Evolutionary conservation across 2,113 vertebrate genomes (phyloP), one percentile per base, ranked within the genome.

Genomic region (Phasianus colchicus): DNA sequence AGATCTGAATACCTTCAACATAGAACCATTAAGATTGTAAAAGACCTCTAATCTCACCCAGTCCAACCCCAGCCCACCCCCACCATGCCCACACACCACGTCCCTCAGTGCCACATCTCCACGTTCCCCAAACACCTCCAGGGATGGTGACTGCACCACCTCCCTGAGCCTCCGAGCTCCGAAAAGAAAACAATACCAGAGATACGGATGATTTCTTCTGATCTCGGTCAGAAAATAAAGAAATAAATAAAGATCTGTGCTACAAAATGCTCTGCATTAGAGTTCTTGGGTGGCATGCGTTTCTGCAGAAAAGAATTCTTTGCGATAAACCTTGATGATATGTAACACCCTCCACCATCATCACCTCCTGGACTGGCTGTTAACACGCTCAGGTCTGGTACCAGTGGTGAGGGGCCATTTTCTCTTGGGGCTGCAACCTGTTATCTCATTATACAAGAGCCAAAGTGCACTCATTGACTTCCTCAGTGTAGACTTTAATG

Each of bases 371-470:
- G 65, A 14, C 16, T 83, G 47, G 73, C n/a, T 48, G 2, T 71
- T 79, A 65, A 45, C 0, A 0, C 15, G 43, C 36, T 14, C 25
- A 61, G 60, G 11, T 25, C 36, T 93, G 5, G 15, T 5, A 47
- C n/a, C 38, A 60, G 38, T 1, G 2, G 27, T 15, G 43, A 90
- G 47, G 21, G 20, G 21, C 45, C 22, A 54, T 86, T 16, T 69
- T 17, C 29, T 71, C 22, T 27, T 11, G n/a, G 32, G 29, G 4
- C 47, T 90, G 76, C 42, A 81, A 25, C 58, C 64, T 89, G 29
- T 58, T 64, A 47, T 43, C 22, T 83, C 0, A 0, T 47, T 50
- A 25, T 5, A 27, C 17, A 30, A 8, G 60, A 64, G 36, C 45
- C 78, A 65, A 84, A 79, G n/a, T 29, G 36, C 21, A 27, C 47